Percentiles rank a stretch among this genome's conserved stretches.
Evolutionary conservation across 2,113 vertebrate genomes (phyloP).

Genomic region (Engraulis encrasicolus): DNA sequence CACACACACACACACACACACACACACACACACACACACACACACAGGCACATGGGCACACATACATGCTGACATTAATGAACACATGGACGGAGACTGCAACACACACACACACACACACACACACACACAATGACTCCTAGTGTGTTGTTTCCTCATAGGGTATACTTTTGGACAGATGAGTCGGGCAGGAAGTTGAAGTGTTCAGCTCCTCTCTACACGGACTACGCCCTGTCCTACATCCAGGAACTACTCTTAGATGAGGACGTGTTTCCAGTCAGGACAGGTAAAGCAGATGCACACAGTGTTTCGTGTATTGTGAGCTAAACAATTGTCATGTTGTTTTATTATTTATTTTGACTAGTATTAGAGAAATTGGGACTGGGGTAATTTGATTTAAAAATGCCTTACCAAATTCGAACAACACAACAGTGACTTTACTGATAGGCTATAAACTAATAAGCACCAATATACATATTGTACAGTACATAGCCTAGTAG

Average conservation of each 20-base stretch:
- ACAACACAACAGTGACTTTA: too few species aligned
- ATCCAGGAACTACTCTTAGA: constrained; percentile 80
- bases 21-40: constrained; percentile 15
- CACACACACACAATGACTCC: neutral
- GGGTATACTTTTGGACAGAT: constrained; percentile 78
- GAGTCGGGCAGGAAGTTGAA: constrained; percentile 80
- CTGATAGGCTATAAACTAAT: too few species aligned
- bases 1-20: constrained; percentile 25
- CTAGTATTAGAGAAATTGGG: too few species aligned
- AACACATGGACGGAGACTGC: neutral
- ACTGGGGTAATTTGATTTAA: too few species aligned
- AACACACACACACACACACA: constrained; percentile 36
- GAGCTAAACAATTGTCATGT: too few species aligned
- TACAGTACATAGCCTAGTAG: too few species aligned
- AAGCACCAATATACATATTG: too few species aligned
- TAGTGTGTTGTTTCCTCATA: constrained; percentile 37
- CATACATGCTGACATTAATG: neutral
- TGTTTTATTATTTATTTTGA: too few species aligned
- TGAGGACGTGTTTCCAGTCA: constrained; percentile 79
- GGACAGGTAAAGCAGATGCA: constrained; percentile 66
- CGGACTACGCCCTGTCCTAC: constrained; percentile 81
- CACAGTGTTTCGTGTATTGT: neutral
- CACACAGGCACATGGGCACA: constrained; percentile 9
- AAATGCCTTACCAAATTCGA: too few species aligned
- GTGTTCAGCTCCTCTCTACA: constrained; percentile 79